Evolutionary conservation across 53 echinoderm and acorn worm species (phyloP).

Genomic region (Henricia sp.): DNA sequence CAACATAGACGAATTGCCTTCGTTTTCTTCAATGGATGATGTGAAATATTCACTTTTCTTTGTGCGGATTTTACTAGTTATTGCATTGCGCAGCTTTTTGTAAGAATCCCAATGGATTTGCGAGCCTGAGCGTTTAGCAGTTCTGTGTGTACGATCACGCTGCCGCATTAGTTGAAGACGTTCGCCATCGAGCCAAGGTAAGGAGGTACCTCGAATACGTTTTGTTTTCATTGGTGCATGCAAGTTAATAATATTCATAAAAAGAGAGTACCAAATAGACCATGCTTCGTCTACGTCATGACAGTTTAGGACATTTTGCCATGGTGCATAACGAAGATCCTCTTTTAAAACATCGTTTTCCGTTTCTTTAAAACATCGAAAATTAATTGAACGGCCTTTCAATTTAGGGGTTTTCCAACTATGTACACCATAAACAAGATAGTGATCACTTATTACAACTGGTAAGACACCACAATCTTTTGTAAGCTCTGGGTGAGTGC

Average conservation of each 20-base stretch:
- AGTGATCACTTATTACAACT: constrained; percentile 44
- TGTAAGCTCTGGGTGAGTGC: constrained; percentile 37
- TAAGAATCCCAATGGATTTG: constrained; percentile 2
- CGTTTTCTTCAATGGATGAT: constrained; percentile 36
- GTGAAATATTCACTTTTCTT: too few relatives aligned
- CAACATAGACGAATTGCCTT: constrained; percentile 23
- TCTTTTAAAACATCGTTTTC: background rate
- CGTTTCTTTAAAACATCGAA: constrained; percentile 25
- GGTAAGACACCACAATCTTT: constrained; percentile 29
- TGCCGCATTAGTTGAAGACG: constrained; percentile 37
- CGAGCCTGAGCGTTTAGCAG: too few relatives aligned
- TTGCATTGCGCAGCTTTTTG: background rate
- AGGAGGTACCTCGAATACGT: constrained; percentile 29
- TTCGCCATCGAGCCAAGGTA: constrained; percentile 47
- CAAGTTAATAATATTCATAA: constrained; percentile 33
- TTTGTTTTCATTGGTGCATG: constrained; percentile 24
- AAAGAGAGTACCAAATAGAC: constrained; percentile 32
- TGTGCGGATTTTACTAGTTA: constrained; percentile 13
- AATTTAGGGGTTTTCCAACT: constrained; percentile 18
- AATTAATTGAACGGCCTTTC: constrained; percentile 26
- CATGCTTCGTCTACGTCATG: constrained; percentile 25
- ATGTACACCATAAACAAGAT: constrained; percentile 38
- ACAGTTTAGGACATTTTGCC: constrained; percentile 47
- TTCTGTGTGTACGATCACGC: constrained; percentile 27
- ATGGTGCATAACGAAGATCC: constrained; percentile 22